Evolutionary conservation across 2,888 invertebrate species (phyloP), one percentile per base, ranked within the genome.

Genomic region (Ormyrus rosae): DNA sequence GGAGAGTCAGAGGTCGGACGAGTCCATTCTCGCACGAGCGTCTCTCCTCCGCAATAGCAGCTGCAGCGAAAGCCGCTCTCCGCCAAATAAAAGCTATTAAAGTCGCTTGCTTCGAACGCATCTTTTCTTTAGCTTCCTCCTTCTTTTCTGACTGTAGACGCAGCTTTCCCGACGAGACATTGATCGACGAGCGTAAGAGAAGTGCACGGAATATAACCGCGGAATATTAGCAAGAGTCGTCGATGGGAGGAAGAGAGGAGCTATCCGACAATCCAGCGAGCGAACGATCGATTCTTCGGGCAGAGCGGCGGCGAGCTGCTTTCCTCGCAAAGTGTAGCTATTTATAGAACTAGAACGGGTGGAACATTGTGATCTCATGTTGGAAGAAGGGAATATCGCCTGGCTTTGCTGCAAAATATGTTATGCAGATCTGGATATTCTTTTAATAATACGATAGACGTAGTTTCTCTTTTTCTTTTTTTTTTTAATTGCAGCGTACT

Each of bases 331-430:
- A 13, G 63, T 63, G 53, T 6, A 64, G 69, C 73, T 79, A 79
- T 79, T 79, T 73, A 79, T 79, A 79, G 78, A 79, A 79, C 50
- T 73, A 79, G 63, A 79, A 63, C 69, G 73, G 69, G 63, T 51
- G 45, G 60, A 64, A 58, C 70, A 64, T 69, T 77, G 64, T 70
- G 63, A 68, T 69, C 60, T 46, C 11, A 19, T 34, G 55, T 55
- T 13, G 69, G 19, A 51, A 68, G 48, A 45, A 64, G 60, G 45
- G 60, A 58, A 56, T 77, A 19, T 65, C 45, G 34, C 13, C 53
- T 11, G 55, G 53, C 53, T 48, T 51, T 51, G 8, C 46, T 53
- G 34, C 34, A 4, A 34, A 34, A 34, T 34, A 34, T 34, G 34
- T 34, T 34, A 34, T 34, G 34, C 34, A 34, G 34, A 34, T 34